A percentile compares a stretch with the other conserved stretches of the same genome.
Conservation (phyloP, 2,888 invertebrate genomes). For the Hypolimnas misippus region DNA sequence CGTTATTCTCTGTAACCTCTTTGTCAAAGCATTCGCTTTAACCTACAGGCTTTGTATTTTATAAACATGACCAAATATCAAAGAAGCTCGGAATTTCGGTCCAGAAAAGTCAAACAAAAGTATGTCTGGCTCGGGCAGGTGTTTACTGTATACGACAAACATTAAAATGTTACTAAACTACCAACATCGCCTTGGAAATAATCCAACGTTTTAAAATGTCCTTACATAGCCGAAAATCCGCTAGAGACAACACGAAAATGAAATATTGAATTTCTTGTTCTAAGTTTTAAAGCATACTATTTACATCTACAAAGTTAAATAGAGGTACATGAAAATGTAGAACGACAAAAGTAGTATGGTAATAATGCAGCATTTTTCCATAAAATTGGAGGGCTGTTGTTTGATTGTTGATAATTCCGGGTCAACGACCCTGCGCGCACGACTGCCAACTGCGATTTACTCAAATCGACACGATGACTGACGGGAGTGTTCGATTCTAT, state of each 20-base stretch:
- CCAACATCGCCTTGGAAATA: conserved; percentile 55
- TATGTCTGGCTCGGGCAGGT: conserved; percentile 57
- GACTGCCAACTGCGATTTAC: conserved; percentile 68
- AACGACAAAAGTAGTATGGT: conserved; percentile 23
- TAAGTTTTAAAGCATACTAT: not conserved
- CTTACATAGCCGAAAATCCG: conserved; percentile 4
- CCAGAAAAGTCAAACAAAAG: conserved; percentile 54
- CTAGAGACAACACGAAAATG: not conserved
- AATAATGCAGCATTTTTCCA: conserved; percentile 47
- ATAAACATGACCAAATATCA: conserved; percentile 33
- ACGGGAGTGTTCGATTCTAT: conserved; percentile 52
- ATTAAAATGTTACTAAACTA: conserved; percentile 53
- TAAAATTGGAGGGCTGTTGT: conserved; percentile 56
- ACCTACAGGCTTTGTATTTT: conserved; percentile 7
- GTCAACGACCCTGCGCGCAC: conserved; percentile 74
- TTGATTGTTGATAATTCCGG: conserved; percentile 77
- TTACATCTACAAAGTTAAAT: not conserved
- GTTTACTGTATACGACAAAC: conserved; percentile 62
- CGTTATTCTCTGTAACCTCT: not conserved
- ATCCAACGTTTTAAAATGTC: conserved; percentile 51
- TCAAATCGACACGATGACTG: conserved; percentile 62
- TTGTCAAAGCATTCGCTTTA: not conserved
- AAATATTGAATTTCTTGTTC: not conserved
- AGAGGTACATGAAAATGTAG: not conserved
- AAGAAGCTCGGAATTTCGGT: conserved; percentile 45